These are phyloP conservation scores for Umimayanthus chanpuru DNA, from an alignment of 92 coral and sea anemone genomes.

Conservation along the genomic window DNA sequence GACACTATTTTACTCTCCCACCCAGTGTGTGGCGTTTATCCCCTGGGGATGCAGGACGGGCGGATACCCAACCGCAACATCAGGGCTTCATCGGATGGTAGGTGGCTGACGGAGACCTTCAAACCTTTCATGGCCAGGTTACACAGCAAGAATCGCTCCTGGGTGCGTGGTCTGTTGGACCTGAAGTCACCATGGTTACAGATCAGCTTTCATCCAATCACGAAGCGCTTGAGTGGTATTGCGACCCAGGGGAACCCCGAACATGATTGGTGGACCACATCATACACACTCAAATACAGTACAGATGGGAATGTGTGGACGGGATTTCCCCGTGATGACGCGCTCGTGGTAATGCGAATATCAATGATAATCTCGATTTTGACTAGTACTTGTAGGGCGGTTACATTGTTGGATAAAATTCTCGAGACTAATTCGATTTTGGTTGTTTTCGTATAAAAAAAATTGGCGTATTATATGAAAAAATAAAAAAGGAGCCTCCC, in stretches of 20 bases:
- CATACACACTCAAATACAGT: constrained; percentile 54
- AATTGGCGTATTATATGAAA: too few species aligned
- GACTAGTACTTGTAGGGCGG: too few species aligned
- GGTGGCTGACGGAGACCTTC: constrained; percentile 51
- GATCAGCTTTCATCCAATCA: constrained; percentile 56
- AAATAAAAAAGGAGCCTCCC: too few species aligned
- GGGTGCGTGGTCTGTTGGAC: constrained; percentile 65
- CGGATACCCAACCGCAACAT: constrained; percentile 56
- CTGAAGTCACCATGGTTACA: constrained; percentile 61
- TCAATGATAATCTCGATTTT: not conserved
- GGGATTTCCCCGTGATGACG: constrained; percentile 1
- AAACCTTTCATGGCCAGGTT: constrained; percentile 51
- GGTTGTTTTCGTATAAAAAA: too few species aligned
- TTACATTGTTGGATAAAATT: too few species aligned
- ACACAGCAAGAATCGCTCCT: constrained; percentile 51
- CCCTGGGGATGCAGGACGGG: constrained; percentile 68
- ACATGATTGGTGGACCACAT: constrained; percentile 75
- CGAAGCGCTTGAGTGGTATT: constrained; percentile 62
- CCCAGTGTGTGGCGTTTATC: constrained; percentile 72
- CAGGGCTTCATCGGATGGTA: constrained; percentile 72
- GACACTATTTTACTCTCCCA: not conserved
- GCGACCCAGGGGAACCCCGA: constrained; percentile 77
- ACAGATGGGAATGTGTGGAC: constrained; percentile 54
- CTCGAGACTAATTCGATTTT: too few species aligned
- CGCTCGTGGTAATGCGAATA: not conserved